Conservation (phyloP, 2,797 vertebrate genomes). For the Sciaenops ocellatus region DNA sequence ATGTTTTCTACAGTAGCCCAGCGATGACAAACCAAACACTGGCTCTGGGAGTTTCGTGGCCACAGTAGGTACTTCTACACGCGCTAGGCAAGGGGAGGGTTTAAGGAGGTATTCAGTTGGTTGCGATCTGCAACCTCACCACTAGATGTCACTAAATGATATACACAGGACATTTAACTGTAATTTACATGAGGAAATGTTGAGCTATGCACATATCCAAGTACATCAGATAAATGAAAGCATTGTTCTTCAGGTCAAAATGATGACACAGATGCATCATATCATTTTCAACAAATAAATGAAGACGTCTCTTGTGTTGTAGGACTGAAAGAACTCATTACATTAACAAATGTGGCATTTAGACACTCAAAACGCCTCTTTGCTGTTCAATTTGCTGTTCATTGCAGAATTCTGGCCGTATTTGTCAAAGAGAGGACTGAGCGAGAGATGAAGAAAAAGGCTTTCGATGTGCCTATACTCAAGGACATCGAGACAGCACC, state of each 20-base stretch:
- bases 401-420: constrained; percentile 62
- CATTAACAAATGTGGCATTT: constrained; percentile 63
- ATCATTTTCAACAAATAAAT: constrained; percentile 15
- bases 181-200: not conserved
- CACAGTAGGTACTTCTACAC: too few species aligned
- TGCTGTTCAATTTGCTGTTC: constrained; percentile 66
- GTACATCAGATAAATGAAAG: not conserved
- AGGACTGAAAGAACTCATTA: constrained; percentile 57
- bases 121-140: too few species aligned
- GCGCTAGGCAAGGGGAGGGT: too few species aligned
- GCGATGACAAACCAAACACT: too few species aligned
- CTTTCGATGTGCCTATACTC: constrained; percentile 73
- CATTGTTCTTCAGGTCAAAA: too few species aligned
- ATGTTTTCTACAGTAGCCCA: too few species aligned
- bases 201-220: not conserved
- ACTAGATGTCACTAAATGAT: too few species aligned
- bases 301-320: constrained; percentile 26
- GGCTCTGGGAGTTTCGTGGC: too few species aligned
- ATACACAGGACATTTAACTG: not conserved
- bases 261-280: not conserved
- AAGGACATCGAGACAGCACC: constrained; percentile 80
- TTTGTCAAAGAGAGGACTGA: constrained; percentile 43
- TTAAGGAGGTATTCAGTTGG: too few species aligned
- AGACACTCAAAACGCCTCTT: constrained; percentile 58
- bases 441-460: constrained; percentile 53